Evolutionary conservation across 1,140 invertebrate species (phyloP).

Genomic region (Apis florea): DNA sequence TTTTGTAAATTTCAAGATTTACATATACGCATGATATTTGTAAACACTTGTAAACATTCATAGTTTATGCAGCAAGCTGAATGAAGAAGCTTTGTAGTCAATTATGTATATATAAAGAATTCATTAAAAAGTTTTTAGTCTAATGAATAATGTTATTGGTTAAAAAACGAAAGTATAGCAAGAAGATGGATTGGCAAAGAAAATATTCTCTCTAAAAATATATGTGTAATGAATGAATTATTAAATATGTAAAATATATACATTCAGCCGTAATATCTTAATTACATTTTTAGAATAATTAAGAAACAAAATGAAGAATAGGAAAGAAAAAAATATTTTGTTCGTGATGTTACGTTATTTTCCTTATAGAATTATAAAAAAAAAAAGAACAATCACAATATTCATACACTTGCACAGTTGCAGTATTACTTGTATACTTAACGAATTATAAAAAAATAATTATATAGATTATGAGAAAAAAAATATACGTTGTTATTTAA

Average conservation of each 20-base stretch:
- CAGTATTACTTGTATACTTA: slow-evolving; percentile 42
- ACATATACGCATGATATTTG: background rate
- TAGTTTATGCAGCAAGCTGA: slow-evolving; percentile 53
- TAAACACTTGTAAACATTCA: background rate
- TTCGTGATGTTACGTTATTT: background rate
- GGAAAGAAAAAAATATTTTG: background rate
- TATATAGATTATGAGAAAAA: background rate
- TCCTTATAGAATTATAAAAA: slow-evolving; percentile 1
- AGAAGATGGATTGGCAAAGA: background rate
- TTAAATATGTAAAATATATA: background rate
- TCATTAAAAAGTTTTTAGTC: slow-evolving; percentile 51
- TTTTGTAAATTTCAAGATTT: slow-evolving; percentile 7
- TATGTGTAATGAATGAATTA: slow-evolving; percentile 8
- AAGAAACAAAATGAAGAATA: slow-evolving; percentile 5
- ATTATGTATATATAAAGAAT: slow-evolving; percentile 71
- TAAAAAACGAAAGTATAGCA: background rate
- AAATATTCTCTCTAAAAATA: background rate
- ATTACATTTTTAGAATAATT: background rate
- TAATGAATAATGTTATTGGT: slow-evolving; percentile 30
- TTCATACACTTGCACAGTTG: slow-evolving; percentile 24
- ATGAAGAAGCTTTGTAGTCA: slow-evolving; percentile 66
- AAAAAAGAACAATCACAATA: slow-evolving; percentile 16
- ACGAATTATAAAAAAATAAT: background rate
- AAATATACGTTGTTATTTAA: slow-evolving; percentile 23
- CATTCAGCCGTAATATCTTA: background rate